Evolutionary conservation across 2,113 vertebrate species (phyloP).

Genomic region (Delphinapterus leucas): DNA sequence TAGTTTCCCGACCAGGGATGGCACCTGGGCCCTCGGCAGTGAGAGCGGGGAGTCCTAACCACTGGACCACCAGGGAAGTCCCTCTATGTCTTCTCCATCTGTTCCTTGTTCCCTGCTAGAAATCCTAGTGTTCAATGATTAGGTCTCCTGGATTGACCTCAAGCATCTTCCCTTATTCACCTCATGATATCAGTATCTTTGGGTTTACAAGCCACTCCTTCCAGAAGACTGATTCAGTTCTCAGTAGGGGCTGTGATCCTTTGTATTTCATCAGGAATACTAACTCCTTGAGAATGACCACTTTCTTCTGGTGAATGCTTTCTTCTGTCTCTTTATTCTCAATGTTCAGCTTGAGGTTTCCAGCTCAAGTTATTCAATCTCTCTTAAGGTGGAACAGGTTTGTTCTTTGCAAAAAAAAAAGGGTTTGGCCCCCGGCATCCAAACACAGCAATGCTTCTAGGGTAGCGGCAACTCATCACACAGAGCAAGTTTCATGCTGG

Average conservation of each 20-base stretch:
- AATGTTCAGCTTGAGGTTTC: background rate
- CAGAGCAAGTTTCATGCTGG: background rate
- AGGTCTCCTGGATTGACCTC: background rate
- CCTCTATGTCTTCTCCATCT: background rate
- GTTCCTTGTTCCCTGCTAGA: background rate
- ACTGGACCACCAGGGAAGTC: too few species aligned
- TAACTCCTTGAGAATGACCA: background rate
- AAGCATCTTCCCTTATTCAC: background rate
- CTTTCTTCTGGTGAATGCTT: background rate
- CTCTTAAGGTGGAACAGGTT: background rate
- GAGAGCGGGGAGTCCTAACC: too few species aligned
- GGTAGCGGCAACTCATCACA: background rate
- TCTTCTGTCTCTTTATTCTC: background rate
- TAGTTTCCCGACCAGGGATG: too few species aligned
- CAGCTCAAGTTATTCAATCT: background rate
- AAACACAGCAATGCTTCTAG: background rate
- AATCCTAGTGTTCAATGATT: background rate
- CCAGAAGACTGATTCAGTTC: background rate
- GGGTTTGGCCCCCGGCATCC: background rate
- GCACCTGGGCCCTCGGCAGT: too few species aligned
- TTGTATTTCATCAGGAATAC: background rate
- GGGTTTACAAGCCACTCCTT: background rate
- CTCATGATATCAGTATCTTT: background rate
- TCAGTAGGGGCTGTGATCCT: background rate
- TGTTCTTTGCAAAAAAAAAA: background rate